phyloP scores from a whole-genome alignment of 2,888 invertebrate genomes.

The Troides oblongomaculatus region DNA sequence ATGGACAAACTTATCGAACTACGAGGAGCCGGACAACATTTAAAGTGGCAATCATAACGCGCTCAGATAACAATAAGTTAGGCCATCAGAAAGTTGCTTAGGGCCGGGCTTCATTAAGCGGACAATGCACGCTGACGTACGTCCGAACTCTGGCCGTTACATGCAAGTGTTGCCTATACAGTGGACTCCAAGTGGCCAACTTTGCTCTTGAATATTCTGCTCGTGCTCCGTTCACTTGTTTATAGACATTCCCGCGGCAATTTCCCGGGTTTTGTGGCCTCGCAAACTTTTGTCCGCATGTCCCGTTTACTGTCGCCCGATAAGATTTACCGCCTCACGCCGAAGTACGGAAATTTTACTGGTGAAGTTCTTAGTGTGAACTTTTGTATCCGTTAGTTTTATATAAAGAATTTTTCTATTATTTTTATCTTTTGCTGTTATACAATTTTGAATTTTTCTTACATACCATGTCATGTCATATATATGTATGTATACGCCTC shows the following conservation, averaged over 20 bases:
- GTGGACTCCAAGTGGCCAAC: slow-evolving; percentile 59
- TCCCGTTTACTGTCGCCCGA: slow-evolving; percentile 56
- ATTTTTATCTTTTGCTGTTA: neutral
- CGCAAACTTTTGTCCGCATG: slow-evolving; percentile 62
- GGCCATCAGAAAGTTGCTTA: slow-evolving; percentile 58
- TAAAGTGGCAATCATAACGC: slow-evolving; percentile 71
- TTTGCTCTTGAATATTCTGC: slow-evolving; percentile 76
- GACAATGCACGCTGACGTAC: slow-evolving; percentile 70
- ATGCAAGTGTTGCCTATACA: slow-evolving; percentile 69
- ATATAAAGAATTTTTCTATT: slow-evolving; percentile 20
- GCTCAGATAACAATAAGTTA: slow-evolving; percentile 72
- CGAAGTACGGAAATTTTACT: slow-evolving; percentile 37
- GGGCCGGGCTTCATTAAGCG: slow-evolving; percentile 71
- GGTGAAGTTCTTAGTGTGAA: slow-evolving; percentile 34
- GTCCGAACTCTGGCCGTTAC: slow-evolving; percentile 67
- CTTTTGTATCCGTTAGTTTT: slow-evolving; percentile 30
- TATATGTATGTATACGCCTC: no score
- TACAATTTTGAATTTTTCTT: neutral
- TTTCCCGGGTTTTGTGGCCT: slow-evolving; percentile 63
- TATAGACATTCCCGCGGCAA: slow-evolving; percentile 57
- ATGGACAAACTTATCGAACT: slow-evolving; percentile 62
- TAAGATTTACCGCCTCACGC: slow-evolving; percentile 58
- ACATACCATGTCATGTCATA: no score
- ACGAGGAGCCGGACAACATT: slow-evolving; percentile 59
- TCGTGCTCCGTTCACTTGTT: slow-evolving; percentile 61